These are phyloP conservation scores for Cirrhinus mrigala DNA, from an alignment of 2,797 vertebrate genomes.

Conservation along the genomic window DNA sequence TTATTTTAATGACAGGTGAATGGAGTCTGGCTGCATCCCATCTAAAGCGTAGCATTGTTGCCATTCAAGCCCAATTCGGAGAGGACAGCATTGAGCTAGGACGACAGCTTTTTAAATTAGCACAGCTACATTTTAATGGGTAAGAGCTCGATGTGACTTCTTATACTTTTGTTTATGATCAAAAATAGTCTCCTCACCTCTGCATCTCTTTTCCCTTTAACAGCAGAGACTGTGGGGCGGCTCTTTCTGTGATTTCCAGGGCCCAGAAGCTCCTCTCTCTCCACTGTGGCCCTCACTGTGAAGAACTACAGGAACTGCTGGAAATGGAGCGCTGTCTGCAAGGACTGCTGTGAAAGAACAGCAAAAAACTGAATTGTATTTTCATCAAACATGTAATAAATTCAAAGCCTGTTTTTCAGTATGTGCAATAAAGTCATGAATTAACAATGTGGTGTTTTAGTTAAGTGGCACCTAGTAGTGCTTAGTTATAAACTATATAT, in stretches of 20 bases:
- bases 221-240: slow-evolving; percentile 81
- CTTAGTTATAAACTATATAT: too few relatives aligned
- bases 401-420: background rate
- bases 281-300: slow-evolving; percentile 80
- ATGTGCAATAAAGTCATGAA: background rate
- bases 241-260: slow-evolving; percentile 81
- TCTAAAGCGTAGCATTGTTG: slow-evolving; percentile 79
- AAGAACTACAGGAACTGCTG: slow-evolving; percentile 86
- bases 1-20: slow-evolving; percentile 75
- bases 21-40: slow-evolving; percentile 88
- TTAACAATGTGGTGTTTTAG: background rate
- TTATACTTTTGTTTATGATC: background rate
- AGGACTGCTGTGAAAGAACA: background rate
- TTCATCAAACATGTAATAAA: background rate
- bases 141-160: slow-evolving; percentile 64
- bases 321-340: slow-evolving; percentile 81
- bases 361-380: background rate
- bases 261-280: slow-evolving; percentile 83
- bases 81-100: slow-evolving; percentile 88
- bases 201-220: background rate
- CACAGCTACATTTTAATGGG: slow-evolving; percentile 96
- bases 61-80: slow-evolving; percentile 83
- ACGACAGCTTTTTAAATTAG: slow-evolving; percentile 92
- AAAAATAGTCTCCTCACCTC: background rate
- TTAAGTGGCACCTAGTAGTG: background rate